These are phyloP conservation scores for Epicampocera succincta DNA, from an alignment of 2,888 invertebrate species.

Conservation along the genomic window DNA sequence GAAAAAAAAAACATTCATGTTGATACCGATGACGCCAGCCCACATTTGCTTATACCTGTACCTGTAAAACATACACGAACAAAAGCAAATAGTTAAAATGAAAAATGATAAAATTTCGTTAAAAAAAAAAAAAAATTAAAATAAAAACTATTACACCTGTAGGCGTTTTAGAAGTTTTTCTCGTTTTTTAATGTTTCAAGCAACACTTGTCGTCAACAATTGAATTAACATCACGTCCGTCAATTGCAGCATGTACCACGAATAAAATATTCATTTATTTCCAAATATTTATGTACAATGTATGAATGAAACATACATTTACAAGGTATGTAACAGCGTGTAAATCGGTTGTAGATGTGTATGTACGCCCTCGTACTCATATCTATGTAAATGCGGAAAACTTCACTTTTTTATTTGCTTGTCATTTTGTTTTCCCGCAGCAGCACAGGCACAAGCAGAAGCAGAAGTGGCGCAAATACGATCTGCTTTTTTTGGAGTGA, in stretches of 20 bases:
- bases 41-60: too few species aligned
- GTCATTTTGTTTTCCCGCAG: too few species aligned
- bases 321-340: not conserved
- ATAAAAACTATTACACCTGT: slow-evolving; percentile 38
- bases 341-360: slow-evolving; percentile 18
- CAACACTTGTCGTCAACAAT: slow-evolving; percentile 66
- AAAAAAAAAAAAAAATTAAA: too few species aligned
- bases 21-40: too few species aligned
- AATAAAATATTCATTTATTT: slow-evolving; percentile 64
- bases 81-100: too few species aligned
- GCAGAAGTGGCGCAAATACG: slow-evolving; percentile 3
- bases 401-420: slow-evolving; percentile 13
- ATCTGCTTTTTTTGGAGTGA: too few species aligned
- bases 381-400: slow-evolving; percentile 40
- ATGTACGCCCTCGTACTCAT: not conserved
- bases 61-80: not conserved
- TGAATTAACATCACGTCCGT: slow-evolving; percentile 66
- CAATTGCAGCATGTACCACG: slow-evolving; percentile 58
- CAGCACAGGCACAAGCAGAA: not conserved
- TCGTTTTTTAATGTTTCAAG: slow-evolving; percentile 47
- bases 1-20: too few species aligned
- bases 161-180: slow-evolving; percentile 38
- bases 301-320: not conserved
- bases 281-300: slow-evolving; percentile 40
- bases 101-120: slow-evolving; percentile 33